phyloP scores from a whole-genome alignment of 2,797 vertebrate species.

The Loris lydekkerianus region DNA sequence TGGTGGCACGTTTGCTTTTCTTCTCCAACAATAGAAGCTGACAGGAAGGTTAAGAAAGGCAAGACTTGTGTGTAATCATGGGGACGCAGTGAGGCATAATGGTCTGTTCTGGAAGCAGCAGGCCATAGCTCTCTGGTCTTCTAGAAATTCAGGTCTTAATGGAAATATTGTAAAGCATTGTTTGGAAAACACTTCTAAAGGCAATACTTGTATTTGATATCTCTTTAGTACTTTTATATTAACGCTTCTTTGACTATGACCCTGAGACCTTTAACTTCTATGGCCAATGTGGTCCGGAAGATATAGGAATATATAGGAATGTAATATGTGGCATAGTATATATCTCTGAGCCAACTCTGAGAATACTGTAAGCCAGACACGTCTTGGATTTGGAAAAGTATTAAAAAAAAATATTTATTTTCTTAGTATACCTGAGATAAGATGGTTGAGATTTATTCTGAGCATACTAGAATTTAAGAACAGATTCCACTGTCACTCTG shows the following conservation, averaged over 20 bases:
- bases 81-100: rapidly evolving
- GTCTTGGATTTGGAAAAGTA: neutral
- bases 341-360: neutral
- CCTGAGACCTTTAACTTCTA: neutral
- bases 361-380: neutral
- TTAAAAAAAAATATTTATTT: neutral
- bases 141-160: neutral
- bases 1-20: slow-evolving; percentile 66
- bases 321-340: too few species aligned
- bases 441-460: neutral
- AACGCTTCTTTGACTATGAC: neutral
- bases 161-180: neutral
- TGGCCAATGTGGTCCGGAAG: neutral
- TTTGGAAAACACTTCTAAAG: neutral
- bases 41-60: slow-evolving; percentile 60
- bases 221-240: neutral
- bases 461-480: neutral
- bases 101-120: neutral
- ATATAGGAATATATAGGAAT: neutral
- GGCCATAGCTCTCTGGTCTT: neutral
- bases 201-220: neutral
- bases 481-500: neutral
- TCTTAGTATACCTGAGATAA: neutral
- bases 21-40: slow-evolving; percentile 45
- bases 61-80: neutral